Evolutionary conservation across 2,888 invertebrate species (phyloP).

Genomic region (Eupeodes latifasciatus): DNA sequence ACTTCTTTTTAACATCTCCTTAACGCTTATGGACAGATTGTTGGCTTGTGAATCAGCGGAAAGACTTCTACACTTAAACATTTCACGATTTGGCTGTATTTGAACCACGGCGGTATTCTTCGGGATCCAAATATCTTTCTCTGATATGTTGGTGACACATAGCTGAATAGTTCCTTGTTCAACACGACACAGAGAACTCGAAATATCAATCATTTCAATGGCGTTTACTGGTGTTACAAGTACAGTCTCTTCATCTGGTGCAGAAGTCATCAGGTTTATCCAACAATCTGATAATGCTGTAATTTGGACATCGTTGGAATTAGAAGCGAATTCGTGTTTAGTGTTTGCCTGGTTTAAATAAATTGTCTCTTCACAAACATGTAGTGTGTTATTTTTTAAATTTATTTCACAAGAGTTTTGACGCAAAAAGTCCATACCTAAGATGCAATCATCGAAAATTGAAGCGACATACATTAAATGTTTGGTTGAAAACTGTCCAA

Average conservation of each 20-base stretch:
- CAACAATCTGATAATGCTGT: conserved; percentile 3
- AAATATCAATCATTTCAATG: background rate
- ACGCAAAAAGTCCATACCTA: conserved; percentile 9
- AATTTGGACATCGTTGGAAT: background rate
- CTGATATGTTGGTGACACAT: background rate
- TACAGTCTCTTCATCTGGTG: background rate
- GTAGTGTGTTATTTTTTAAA: conserved; percentile 10
- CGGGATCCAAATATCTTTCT: conserved; percentile 12
- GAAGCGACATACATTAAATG: too few species aligned
- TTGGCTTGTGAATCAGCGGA: too few species aligned
- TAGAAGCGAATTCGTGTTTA: background rate
- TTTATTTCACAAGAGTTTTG: background rate
- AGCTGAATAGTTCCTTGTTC: background rate
- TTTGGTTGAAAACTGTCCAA: too few species aligned
- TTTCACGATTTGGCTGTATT: background rate
- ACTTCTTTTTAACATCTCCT: too few species aligned
- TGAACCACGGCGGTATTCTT: background rate
- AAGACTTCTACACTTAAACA: too few species aligned
- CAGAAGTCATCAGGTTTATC: conserved; percentile 6
- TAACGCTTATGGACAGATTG: too few species aligned
- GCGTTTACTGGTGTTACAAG: too few species aligned
- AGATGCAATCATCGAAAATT: background rate
- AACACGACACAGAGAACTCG: background rate
- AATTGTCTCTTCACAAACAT: too few species aligned
- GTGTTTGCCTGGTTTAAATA: background rate